Conservation (phyloP, 2,888 invertebrate species). For the Cheilosia grossa region DNA sequence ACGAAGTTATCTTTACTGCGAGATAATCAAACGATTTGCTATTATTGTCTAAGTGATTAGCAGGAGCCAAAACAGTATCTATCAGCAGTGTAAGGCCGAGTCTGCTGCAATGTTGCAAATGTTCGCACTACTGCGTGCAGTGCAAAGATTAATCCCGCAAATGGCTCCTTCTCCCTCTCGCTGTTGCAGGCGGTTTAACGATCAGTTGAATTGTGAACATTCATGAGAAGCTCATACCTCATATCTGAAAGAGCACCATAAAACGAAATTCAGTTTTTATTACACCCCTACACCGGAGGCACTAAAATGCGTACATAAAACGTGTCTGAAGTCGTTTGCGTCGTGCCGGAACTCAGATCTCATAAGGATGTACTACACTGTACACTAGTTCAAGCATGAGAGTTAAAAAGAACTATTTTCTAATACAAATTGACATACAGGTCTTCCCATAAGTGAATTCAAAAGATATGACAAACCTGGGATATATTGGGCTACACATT, state of each 20-base stretch:
- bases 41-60: constrained; percentile 60
- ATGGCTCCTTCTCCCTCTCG: not conserved
- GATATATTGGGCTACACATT: not conserved
- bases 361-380: not conserved
- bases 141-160: constrained; percentile 7
- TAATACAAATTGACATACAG: no score
- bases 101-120: constrained; percentile 22
- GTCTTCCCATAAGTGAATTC: no score
- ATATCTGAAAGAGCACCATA: constrained; percentile 29
- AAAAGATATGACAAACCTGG: not conserved
- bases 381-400: no score
- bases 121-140: not conserved
- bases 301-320: constrained; percentile 46
- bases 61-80: constrained; percentile 48
- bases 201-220: constrained; percentile 1
- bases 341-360: not conserved
- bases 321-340: not conserved
- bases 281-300: constrained; percentile 4
- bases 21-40: constrained; percentile 52
- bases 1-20: constrained; percentile 20
- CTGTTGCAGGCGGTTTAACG: constrained; percentile 16
- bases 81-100: not conserved
- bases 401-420: no score
- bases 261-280: constrained; percentile 33
- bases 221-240: constrained; percentile 39